Conservation (phyloP, 2,797 vertebrate species). For the Craterocephalus amniculus region DNA sequence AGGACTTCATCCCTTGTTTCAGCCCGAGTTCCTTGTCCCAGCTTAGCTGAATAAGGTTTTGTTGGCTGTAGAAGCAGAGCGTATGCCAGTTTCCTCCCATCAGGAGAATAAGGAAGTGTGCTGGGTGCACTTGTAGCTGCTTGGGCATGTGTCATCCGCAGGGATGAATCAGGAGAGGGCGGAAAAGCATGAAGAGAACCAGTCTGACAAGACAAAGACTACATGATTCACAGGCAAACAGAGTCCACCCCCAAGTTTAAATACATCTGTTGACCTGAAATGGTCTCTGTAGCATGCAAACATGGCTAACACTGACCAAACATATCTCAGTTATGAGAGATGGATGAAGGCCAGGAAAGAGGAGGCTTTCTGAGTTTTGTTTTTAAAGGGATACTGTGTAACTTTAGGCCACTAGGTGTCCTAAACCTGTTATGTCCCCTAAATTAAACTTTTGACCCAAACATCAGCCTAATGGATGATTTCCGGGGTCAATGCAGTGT, state of each 20-base stretch:
- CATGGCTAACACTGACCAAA: conserved; percentile 2
- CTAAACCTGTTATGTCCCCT: too few relatives aligned
- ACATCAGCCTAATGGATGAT: too few relatives aligned
- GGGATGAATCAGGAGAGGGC: conserved; percentile 50
- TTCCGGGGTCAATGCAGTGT: too few relatives aligned
- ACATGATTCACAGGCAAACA: conserved; percentile 15
- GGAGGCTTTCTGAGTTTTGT: not conserved
- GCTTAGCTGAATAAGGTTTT: conserved; percentile 62
- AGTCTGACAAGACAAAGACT: conserved; percentile 60
- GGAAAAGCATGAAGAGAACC: conserved; percentile 55
- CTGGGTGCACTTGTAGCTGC: conserved; percentile 61
- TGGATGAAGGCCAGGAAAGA: not conserved
- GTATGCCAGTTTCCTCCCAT: conserved; percentile 51
- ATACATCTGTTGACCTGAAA: conserved; percentile 16
- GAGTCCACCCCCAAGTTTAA: conserved; percentile 4
- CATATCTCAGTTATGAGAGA: conserved; percentile 1
- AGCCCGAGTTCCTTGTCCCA: conserved; percentile 53
- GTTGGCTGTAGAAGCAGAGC: conserved; percentile 54
- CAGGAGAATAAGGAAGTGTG: conserved; percentile 66
- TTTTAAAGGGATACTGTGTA: too few relatives aligned
- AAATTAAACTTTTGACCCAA: too few relatives aligned
- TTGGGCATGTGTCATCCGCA: conserved; percentile 56
- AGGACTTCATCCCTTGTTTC: conserved; percentile 47
- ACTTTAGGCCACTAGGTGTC: too few relatives aligned
- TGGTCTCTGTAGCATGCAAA: conserved; percentile 5